Evolutionary conservation across 2,113 vertebrate genomes (phyloP).

Genomic region (Tapirus terrestris): DNA sequence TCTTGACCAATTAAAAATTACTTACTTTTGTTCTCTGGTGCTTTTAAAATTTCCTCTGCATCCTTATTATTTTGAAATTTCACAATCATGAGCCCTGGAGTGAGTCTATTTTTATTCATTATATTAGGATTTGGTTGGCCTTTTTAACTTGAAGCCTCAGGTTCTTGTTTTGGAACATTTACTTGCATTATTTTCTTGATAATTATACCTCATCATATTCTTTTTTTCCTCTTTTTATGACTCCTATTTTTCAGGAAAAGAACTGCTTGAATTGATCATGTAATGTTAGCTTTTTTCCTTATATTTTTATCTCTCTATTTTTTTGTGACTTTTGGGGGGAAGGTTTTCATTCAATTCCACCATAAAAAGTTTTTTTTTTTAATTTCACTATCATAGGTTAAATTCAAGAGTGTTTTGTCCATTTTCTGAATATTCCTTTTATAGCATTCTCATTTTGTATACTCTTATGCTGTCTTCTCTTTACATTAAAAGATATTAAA

Average conservation of each 20-base stretch:
- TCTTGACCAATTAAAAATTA: slow-evolving; percentile 58
- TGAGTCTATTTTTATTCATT: background rate
- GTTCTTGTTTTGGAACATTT: background rate
- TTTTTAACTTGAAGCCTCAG: background rate
- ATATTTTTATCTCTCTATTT: background rate
- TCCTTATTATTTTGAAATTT: background rate
- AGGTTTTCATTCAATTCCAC: background rate
- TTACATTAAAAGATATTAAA: background rate
- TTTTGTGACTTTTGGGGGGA: background rate
- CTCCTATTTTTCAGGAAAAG: background rate
- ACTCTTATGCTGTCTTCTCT: background rate
- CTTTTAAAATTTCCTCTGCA: slow-evolving; percentile 35
- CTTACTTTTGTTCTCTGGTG: slow-evolving; percentile 32
- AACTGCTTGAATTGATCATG: background rate
- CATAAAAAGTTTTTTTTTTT: background rate
- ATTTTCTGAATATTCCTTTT: background rate
- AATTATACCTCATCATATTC: background rate
- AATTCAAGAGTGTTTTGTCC: background rate
- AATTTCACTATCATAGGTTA: background rate
- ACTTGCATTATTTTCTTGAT: background rate
- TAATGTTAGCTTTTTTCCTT: background rate
- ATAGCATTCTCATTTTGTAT: background rate
- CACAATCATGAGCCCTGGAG: background rate
- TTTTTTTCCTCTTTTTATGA: background rate
- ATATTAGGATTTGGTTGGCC: background rate